Evolutionary conservation across 2,113 vertebrate genomes (phyloP).

Genomic region (Fulica atra): DNA sequence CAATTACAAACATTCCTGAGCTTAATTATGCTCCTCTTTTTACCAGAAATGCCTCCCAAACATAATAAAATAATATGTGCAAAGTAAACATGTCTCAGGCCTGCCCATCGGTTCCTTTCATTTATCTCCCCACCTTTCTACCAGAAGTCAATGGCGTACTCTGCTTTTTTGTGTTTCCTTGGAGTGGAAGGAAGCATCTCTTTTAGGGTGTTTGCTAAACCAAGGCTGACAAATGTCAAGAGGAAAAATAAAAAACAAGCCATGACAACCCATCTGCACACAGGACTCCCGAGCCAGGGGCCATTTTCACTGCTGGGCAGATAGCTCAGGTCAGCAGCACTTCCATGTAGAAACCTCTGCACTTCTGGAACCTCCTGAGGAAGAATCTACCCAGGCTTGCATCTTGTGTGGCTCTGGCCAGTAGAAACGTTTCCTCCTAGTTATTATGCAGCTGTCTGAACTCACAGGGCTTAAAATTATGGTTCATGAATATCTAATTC

Average conservation of each 20-base stretch:
- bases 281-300: background rate
- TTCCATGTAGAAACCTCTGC: background rate
- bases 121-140: background rate
- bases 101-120: background rate
- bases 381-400: background rate
- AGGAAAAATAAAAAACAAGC: background rate
- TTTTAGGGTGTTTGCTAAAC: background rate
- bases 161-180: background rate
- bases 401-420: background rate
- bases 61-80: background rate
- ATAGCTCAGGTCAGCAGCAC: background rate
- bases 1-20: background rate
- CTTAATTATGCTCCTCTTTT: background rate
- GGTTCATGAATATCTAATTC: background rate
- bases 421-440: background rate
- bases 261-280: background rate
- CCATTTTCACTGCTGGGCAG: background rate
- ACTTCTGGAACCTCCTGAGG: background rate
- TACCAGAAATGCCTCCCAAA: slow-evolving; percentile 2
- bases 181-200: background rate
- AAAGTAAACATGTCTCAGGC: background rate
- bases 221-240: background rate
- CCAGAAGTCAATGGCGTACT: background rate
- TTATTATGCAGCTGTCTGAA: background rate
- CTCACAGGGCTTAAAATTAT: background rate